phyloP scores from a whole-genome alignment of 2,888 invertebrate species.

The Lithosia quadra region DNA sequence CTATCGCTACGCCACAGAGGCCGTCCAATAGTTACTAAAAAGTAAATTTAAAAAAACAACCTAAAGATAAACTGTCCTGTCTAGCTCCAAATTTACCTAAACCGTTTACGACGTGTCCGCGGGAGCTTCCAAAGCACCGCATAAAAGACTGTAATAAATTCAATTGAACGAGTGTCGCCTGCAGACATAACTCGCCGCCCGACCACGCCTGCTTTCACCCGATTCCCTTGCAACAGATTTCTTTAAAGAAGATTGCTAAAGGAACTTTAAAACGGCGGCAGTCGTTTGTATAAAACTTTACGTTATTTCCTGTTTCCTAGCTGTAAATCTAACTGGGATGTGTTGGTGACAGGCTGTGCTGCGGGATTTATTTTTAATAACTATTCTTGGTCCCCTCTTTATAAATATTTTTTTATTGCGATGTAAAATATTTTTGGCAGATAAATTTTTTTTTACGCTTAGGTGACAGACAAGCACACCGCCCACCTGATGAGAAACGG shows the following conservation, averaged over 20 bases:
- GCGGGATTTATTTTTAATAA: conserved; percentile 45
- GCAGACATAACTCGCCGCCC: conserved; percentile 67
- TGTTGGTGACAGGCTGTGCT: conserved; percentile 56
- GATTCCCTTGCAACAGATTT: conserved; percentile 66
- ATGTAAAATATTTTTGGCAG: background rate
- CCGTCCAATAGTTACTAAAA: too few relatives aligned
- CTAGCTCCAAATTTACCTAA: conserved; percentile 47
- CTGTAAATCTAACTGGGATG: conserved; percentile 53
- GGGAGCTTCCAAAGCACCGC: conserved; percentile 42
- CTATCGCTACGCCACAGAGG: too few relatives aligned
- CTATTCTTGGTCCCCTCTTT: conserved; percentile 14
- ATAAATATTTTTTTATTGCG: conserved; percentile 5
- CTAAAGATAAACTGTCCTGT: background rate
- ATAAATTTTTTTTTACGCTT: too few relatives aligned
- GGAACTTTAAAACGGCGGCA: conserved; percentile 70
- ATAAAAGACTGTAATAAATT: conserved; percentile 76
- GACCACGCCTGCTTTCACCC: conserved; percentile 57
- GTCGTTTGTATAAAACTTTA: conserved; percentile 76
- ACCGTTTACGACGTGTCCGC: conserved; percentile 53
- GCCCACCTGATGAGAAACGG: too few relatives aligned
- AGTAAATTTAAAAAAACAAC: too few relatives aligned
- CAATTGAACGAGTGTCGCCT: conserved; percentile 74
- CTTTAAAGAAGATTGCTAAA: conserved; percentile 66
- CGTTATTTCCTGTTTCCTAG: conserved; percentile 60
- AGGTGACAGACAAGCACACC: too few relatives aligned